Evolutionary conservation across 2,797 vertebrate species (phyloP).

Genomic region (Sebastes wilsoni): DNA sequence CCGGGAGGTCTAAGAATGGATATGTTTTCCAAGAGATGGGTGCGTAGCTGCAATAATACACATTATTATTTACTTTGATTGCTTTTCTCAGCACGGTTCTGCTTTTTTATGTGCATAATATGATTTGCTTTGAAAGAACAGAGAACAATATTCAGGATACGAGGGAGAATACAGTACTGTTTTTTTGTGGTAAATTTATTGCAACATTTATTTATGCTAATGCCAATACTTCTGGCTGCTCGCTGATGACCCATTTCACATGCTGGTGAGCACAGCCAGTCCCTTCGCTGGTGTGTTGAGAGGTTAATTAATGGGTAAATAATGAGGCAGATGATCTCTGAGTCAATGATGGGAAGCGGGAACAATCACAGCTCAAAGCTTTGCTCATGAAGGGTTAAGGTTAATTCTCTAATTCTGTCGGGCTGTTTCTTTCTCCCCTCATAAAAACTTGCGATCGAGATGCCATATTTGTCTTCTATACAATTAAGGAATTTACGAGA

Average conservation of each 20-base stretch:
- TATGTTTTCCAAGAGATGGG: constrained; percentile 89
- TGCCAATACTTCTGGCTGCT: constrained; percentile 18
- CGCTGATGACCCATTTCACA: constrained; percentile 60
- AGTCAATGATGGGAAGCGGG: constrained; percentile 50
- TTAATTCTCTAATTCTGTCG: constrained; percentile 53
- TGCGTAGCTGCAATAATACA: constrained; percentile 62
- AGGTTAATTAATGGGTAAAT: constrained; percentile 69
- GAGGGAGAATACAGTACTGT: neutral
- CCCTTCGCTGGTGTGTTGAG: constrained; percentile 28
- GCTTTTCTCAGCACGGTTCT: neutral
- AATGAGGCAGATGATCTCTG: constrained; percentile 66
- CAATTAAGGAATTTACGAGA: constrained; percentile 75
- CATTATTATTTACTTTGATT: neutral
- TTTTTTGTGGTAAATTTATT: constrained; percentile 11
- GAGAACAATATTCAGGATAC: neutral
- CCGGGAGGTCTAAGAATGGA: constrained; percentile 88
- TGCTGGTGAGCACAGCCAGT: constrained; percentile 50
- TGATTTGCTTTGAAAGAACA: neutral
- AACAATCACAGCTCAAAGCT: constrained; percentile 56
- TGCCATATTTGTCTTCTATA: constrained; percentile 67
- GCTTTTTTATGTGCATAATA: neutral
- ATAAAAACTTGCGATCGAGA: constrained; percentile 54
- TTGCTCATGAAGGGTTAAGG: constrained; percentile 48
- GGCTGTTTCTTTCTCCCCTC: constrained; percentile 28
- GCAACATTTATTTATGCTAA: constrained; percentile 43